Conservation (phyloP, 2,113 vertebrate genomes). For the Ancistrus triradiatus region DNA sequence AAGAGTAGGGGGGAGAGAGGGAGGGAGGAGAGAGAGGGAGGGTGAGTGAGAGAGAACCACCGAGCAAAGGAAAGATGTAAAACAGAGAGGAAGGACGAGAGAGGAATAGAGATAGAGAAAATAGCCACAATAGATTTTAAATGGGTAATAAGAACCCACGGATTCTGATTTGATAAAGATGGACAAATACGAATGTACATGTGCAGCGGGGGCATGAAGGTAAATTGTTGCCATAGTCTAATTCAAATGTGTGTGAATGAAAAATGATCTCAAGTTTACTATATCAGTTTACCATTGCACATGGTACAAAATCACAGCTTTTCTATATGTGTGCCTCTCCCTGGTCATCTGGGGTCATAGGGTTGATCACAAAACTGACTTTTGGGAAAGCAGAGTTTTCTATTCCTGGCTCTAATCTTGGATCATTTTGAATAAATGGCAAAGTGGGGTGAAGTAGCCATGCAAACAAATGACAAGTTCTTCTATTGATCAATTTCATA, state of each 20-base stretch:
- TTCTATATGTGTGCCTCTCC: conserved; percentile 13
- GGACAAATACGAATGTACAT: conserved; percentile 52
- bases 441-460: background rate
- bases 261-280: too few relatives aligned
- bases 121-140: conserved; percentile 73
- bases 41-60: conserved; percentile 63
- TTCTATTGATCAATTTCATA: too few relatives aligned
- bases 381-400: background rate
- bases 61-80: conserved; percentile 29
- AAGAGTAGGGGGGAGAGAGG: conserved; percentile 11
- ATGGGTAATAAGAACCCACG: conserved; percentile 68
- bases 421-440: conserved; percentile 28
- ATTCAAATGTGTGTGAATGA: too few relatives aligned
- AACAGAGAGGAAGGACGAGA: conserved; percentile 56
- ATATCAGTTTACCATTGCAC: conserved; percentile 8
- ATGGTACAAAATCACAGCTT: conserved; percentile 7
- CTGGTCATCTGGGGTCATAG: conserved; percentile 30
- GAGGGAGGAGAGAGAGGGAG: conserved; percentile 65
- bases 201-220: background rate
- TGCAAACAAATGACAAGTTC: background rate
- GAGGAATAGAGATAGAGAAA: conserved; percentile 58
- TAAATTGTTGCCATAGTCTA: too few relatives aligned
- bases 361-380: conserved; percentile 10
- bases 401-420: conserved; percentile 8
- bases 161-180: conserved; percentile 65